phyloP scores from a whole-genome alignment of 2,797 vertebrate species.

The Dallia pectoralis region DNA sequence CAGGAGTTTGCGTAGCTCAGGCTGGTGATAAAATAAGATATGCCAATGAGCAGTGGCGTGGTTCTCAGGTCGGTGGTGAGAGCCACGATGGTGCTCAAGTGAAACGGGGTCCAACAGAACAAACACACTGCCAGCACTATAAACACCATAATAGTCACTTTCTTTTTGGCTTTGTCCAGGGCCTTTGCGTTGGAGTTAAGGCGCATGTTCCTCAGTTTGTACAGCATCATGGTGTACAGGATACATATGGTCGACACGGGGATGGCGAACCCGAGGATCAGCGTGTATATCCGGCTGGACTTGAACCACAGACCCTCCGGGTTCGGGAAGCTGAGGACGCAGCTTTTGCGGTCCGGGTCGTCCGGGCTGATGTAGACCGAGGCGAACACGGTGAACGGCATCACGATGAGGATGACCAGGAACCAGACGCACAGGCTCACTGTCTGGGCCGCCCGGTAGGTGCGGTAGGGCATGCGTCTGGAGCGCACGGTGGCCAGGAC shows the following conservation, averaged over 20 bases:
- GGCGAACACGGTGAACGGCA: constrained; percentile 83
- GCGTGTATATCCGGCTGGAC: constrained; percentile 81
- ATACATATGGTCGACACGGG: constrained; percentile 83
- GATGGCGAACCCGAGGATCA: constrained; percentile 82
- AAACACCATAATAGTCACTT: constrained; percentile 85
- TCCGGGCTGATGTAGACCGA: constrained; percentile 65
- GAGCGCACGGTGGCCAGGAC: constrained; percentile 81
- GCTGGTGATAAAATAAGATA: constrained; percentile 86
- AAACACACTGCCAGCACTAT: constrained; percentile 82
- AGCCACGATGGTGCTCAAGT: constrained; percentile 84
- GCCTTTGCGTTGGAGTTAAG: constrained; percentile 82
- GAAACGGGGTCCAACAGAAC: constrained; percentile 87
- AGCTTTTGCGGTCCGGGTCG: constrained; percentile 76
- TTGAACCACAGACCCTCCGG: constrained; percentile 84
- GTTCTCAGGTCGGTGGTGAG: constrained; percentile 83
- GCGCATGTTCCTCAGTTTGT: constrained; percentile 79
- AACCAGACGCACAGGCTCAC: constrained; percentile 83
- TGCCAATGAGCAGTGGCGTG: constrained; percentile 79
- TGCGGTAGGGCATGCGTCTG: constrained; percentile 78
- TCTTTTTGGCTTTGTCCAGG: constrained; percentile 85
- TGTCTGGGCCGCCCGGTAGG: constrained; percentile 77
- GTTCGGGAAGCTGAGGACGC: constrained; percentile 81
- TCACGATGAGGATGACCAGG: constrained; percentile 78
- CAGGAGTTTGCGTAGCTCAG: constrained; percentile 88
- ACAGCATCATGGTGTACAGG: constrained; percentile 82